phyloP scores from a whole-genome alignment of 2,888 invertebrate species.

The Latrodectus elegans region DNA sequence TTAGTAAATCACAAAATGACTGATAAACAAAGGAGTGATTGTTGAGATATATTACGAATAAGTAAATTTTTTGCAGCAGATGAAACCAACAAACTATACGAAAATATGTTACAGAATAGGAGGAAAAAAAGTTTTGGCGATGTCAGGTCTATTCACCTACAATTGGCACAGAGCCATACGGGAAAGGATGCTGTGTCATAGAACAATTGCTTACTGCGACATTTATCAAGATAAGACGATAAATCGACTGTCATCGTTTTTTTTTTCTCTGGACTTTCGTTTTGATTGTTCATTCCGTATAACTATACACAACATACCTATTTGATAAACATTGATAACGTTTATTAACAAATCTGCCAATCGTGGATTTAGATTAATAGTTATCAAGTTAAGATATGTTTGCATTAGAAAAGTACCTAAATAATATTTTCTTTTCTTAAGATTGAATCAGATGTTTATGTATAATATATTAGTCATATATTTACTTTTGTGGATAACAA shows the following conservation, averaged over 20 bases:
- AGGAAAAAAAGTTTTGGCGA: background rate
- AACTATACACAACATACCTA: too few species aligned
- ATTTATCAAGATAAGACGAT: constrained; percentile 46
- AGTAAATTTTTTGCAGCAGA: background rate
- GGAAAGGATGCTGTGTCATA: constrained; percentile 40
- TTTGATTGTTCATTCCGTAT: too few species aligned
- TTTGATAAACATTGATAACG: too few species aligned
- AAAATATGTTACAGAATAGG: background rate
- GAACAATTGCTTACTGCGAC: constrained; percentile 23
- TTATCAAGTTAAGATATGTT: too few species aligned
- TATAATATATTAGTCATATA: too few species aligned
- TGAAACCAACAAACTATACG: background rate
- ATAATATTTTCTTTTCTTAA: too few species aligned
- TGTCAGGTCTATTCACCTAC: constrained; percentile 21
- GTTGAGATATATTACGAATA: background rate
- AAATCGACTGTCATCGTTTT: constrained; percentile 10
- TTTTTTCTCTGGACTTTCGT: too few species aligned
- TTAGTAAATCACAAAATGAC: background rate
- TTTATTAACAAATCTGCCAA: too few species aligned
- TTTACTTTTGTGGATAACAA: too few species aligned
- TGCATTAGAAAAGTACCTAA: too few species aligned
- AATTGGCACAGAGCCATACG: constrained; percentile 46
- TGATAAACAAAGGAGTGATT: background rate
- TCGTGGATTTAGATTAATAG: too few species aligned
- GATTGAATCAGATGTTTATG: too few species aligned